Percentiles rank a stretch among this genome's conserved stretches.
Conservation (phyloP, 1,140 invertebrate genomes). For the Lepidurus couesii region DNA sequence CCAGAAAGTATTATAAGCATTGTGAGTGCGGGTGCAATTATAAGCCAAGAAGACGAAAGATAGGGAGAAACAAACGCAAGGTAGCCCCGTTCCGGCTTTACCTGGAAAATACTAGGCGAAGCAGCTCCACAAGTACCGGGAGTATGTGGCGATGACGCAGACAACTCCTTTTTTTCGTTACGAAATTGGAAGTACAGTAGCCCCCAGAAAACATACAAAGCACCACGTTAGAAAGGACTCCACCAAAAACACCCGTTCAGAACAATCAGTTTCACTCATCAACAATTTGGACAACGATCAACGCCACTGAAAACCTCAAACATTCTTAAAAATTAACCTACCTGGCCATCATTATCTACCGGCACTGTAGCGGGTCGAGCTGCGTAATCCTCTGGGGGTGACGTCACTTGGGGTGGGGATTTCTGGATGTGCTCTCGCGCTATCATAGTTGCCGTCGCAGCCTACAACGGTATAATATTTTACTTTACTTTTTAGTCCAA, state of each 20-base stretch:
- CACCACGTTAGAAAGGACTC: not conserved
- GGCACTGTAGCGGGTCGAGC: not conserved
- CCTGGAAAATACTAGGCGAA: slow-evolving; percentile 17
- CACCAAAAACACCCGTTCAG: slow-evolving; percentile 2
- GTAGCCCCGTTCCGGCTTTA: not conserved
- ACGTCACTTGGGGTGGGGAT: not conserved
- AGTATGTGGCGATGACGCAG: not conserved
- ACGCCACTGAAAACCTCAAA: not conserved
- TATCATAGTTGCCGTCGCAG: not conserved
- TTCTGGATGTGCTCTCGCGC: not conserved
- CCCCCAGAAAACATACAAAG: not conserved
- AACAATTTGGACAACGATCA: not conserved
- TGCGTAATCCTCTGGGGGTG: not conserved
- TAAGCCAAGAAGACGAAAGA: not conserved
- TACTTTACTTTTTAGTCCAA: too few relatives aligned
- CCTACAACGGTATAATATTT: not conserved
- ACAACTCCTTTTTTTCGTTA: not conserved
- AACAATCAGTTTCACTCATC: not conserved
- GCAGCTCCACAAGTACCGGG: slow-evolving; percentile 23
- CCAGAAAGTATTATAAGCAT: too few relatives aligned
- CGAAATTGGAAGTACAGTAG: not conserved
- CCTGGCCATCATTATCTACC: not conserved
- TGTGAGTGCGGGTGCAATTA: too few relatives aligned
- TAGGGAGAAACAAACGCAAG: not conserved
- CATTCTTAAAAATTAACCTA: not conserved